Percentiles rank a stretch among this genome's conserved stretches.
Conservation (phyloP, 37 sponge, comb jelly and placozoan species). For the Theonella swinhoei region DNA sequence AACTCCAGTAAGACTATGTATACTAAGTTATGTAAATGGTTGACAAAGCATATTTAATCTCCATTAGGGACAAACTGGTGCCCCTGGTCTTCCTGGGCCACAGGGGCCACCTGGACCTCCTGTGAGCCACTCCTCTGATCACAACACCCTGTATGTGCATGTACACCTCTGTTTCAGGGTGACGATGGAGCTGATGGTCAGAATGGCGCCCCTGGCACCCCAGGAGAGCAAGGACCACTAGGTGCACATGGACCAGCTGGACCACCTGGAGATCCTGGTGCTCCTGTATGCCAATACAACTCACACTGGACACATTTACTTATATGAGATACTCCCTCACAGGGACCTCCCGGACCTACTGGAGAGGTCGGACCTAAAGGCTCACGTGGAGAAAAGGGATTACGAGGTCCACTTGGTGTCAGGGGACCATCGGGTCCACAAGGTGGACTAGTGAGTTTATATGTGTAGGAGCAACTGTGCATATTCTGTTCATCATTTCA, state of each 20-base stretch:
- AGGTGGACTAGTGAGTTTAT: slow-evolving; percentile 29
- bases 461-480: neutral
- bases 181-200: slow-evolving; percentile 54
- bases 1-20: slow-evolving; percentile 46
- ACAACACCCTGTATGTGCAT: no score
- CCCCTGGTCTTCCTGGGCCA: slow-evolving; percentile 43
- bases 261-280: slow-evolving; percentile 59
- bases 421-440: slow-evolving; percentile 44
- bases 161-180: slow-evolving; percentile 10
- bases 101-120: slow-evolving; percentile 60
- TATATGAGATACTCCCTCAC: neutral
- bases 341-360: slow-evolving; percentile 53
- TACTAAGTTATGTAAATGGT: neutral
- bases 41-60: neutral
- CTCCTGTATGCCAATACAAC: slow-evolving; percentile 22
- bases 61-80: slow-evolving; percentile 66
- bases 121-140: no score
- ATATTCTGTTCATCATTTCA: neutral
- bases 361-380: slow-evolving; percentile 56
- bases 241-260: slow-evolving; percentile 70
- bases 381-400: slow-evolving; percentile 57
- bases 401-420: slow-evolving; percentile 42
- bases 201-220: slow-evolving; percentile 38
- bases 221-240: slow-evolving; percentile 42
- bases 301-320: neutral